Conservation (phyloP, 2,888 invertebrate genomes). For the Plebejus anna region DNA sequence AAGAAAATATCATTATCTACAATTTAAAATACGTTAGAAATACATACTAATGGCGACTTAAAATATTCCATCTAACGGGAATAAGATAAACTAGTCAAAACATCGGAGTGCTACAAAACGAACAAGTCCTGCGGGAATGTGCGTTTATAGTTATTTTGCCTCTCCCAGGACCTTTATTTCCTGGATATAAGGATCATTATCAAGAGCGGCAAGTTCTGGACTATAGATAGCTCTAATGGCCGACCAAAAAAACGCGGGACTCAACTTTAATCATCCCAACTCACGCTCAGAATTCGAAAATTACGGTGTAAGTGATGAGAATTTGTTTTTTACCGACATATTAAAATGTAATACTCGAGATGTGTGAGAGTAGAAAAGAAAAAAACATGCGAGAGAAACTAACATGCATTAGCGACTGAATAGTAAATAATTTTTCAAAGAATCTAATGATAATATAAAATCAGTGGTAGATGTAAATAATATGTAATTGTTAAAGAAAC, state of each 20-base stretch:
- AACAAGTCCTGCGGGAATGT: slow-evolving; percentile 38
- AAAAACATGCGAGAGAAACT: not conserved
- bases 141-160: not conserved
- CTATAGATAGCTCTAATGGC: slow-evolving; percentile 34
- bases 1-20: not conserved
- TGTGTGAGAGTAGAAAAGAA: not conserved
- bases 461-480: not conserved
- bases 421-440: not conserved
- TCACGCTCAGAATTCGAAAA: slow-evolving; percentile 25
- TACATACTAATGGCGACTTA: not conserved
- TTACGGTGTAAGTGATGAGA: slow-evolving; percentile 25
- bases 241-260: slow-evolving; percentile 17
- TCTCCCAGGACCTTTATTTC: not conserved
- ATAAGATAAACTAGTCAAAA: slow-evolving; percentile 14
- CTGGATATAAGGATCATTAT: not conserved
- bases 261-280: slow-evolving; percentile 16
- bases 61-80: slow-evolving; percentile 16
- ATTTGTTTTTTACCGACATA: not conserved
- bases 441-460: not conserved
- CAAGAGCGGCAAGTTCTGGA: not conserved
- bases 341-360: slow-evolving; percentile 16
- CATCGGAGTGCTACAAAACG: slow-evolving; percentile 34
- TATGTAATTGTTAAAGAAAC: too few species aligned
- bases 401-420: not conserved
- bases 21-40: slow-evolving; percentile 8